These are phyloP conservation scores for Acipenser transmontanus DNA, from an alignment of 2,797 vertebrate genomes.

Conservation along the genomic window DNA sequence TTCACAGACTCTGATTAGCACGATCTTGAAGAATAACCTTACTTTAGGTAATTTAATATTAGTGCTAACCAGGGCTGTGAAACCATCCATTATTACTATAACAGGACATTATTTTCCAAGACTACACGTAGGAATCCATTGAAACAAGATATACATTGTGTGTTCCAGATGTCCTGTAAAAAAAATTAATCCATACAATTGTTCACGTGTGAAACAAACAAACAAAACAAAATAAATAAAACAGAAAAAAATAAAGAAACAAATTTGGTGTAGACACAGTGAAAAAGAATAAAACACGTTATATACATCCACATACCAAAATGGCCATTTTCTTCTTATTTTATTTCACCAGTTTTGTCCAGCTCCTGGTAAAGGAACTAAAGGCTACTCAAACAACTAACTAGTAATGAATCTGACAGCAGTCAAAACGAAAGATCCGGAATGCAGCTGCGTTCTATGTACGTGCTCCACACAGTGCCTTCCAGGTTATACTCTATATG, in stretches of 20 bases:
- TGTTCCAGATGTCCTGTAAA: constrained; percentile 43
- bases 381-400: neutral
- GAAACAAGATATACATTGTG: constrained; percentile 39
- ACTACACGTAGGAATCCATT: constrained; percentile 3
- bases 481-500: neutral
- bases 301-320: neutral
- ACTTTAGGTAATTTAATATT: no score
- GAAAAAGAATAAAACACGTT: neutral
- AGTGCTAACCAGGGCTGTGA: no score
- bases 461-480: neutral
- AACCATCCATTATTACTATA: no score
- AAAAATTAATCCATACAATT: neutral
- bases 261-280: no score
- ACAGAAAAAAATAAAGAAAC: no score
- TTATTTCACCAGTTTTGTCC: neutral
- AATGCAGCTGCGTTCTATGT: neutral
- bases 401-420: constrained; percentile 8
- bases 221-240: constrained; percentile 6
- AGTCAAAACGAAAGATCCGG: neutral
- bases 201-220: constrained; percentile 23
- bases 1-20: constrained; percentile 33
- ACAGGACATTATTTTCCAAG: no score
- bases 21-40: no score
- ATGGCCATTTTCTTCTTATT: constrained; percentile 5
- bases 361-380: neutral